Conservation (phyloP, 2,797 vertebrate species). For the Zenarchopterus dispar region DNA sequence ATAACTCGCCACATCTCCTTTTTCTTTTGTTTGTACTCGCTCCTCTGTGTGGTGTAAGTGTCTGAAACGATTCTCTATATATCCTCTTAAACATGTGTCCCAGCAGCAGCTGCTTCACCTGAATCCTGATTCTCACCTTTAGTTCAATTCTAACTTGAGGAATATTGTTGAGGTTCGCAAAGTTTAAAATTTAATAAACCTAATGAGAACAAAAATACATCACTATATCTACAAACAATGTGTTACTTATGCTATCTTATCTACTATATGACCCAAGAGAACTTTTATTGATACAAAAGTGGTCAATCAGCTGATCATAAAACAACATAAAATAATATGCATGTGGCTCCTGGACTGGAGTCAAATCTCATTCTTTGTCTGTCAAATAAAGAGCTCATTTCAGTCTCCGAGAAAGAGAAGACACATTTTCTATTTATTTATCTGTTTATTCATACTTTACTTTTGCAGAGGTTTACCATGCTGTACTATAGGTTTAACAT, state of each 20-base stretch:
- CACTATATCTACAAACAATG: background rate
- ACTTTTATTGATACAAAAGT: no score
- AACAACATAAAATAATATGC: no score
- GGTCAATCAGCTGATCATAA: no score
- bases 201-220: background rate
- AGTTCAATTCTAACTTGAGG: no score
- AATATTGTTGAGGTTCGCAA: no score
- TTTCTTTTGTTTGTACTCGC: conserved; percentile 1
- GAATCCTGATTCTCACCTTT: background rate
- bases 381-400: conserved; percentile 4
- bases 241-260: background rate
- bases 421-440: conserved; percentile 58
- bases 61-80: conserved; percentile 5
- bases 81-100: background rate
- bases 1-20: conserved; percentile 15
- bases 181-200: background rate
- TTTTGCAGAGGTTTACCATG: conserved; percentile 14
- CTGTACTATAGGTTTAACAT: no score
- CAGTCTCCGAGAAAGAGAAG: conserved; percentile 29
- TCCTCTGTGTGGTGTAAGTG: background rate
- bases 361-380: conserved; percentile 9
- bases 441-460: conserved; percentile 39
- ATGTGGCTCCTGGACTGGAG: background rate
- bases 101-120: background rate
- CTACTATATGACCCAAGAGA: no score